Base-by-base conservation (phyloP, 2,888 invertebrate genomes). In the Molanna angustata region DNA sequence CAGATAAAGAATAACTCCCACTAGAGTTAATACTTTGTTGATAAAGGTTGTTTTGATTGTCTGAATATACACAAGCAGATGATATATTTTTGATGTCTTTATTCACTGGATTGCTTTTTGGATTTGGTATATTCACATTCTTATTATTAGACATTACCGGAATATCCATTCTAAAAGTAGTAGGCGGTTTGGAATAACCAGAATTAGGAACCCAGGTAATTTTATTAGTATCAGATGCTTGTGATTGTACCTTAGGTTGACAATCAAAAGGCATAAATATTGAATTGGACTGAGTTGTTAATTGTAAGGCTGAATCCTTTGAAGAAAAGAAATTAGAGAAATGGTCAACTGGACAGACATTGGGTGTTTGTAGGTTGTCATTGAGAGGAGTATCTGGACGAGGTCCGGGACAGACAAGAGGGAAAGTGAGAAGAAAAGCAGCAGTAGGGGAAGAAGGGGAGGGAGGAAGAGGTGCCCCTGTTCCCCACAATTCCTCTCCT, bases 391-490 rank as follows among this genome's bases (percentile, higher is more conserved):
- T 76, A 40, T 77, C 77, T 21, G 76, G 76, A 61, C 77, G 69
- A 56, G 75, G 76, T 1, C 77, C 77, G 9, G 54, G 18, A 62
- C 76, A 86, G 0, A 88, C 88, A 42, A 88, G 68, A 0, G 88
- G 88, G 64, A 88, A 88, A 1, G 87, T 84, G 72, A 86, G 79
- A 9, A 88, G 71, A 65, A 88, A 88, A 1, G 88, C 88, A 11
- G 88, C 88, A 2, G 88, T 88, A 3, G 88, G 88, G 1, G 88
- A 88, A 45, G 76, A 74, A 48, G 77, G 76, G 18, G 54, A 37
- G 2, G 54, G 57, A 13, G 46, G 31, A 16, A 42, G 32, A 6
- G 45, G 43, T 1, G 37, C 42, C 13, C 17, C 31, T 11, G 17
- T 16, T 3, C 39, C 39, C 13, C 48, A 27, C 21, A 41, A 9